Evolutionary conservation across 2,797 vertebrate species (phyloP), one percentile per base, ranked within the genome.

Genomic region (Streptopelia turtur): DNA sequence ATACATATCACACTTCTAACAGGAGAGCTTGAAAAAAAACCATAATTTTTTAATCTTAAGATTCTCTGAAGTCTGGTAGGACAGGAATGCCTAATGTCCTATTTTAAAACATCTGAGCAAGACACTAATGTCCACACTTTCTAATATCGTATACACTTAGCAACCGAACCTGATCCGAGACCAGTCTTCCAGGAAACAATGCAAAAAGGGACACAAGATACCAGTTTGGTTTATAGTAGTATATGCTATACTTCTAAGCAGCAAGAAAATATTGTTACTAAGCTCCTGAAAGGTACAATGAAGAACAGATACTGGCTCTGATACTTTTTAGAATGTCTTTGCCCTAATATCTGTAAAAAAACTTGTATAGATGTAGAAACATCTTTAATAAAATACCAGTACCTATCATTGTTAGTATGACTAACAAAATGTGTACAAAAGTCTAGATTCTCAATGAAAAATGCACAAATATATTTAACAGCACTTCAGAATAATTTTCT

Each of bases 1-100:
- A 98, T 98, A 97, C 50, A 66, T 93, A 98, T 95, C 97, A 96
- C 71, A 93, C 39, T 96, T n/a, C 84, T 97, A 98, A 98, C 84
- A 97, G 83, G 45, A 81, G 68, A 92, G 71, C 83, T 98, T 96
- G 95, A 96, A 91, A 97, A 97, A 97, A 98, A 97, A 49, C 96
- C 86, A 85, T 96, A 95, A 91, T 97, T 96, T 97, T 96, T 97
- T 97, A 81, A 96, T 96, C 91, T 94, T 94, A 89, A 66, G 28
- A 84, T 94, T 83, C 59, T 87, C 80, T 94, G 74, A 95, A 94
- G 71, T 91, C 69, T 87, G 65, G 43, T 87, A 87, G 63, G 13
- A 6, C 63, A 94, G 61, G 57, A 96, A 92, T 78, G 65, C 31
- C 71, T 47, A 81, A 66, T 83, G 41, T 66, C 74, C 16, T 80